These are phyloP conservation scores for Epizoanthus illoricatus DNA, from an alignment of 92 coral and sea anemone species.

Conservation along the genomic window DNA sequence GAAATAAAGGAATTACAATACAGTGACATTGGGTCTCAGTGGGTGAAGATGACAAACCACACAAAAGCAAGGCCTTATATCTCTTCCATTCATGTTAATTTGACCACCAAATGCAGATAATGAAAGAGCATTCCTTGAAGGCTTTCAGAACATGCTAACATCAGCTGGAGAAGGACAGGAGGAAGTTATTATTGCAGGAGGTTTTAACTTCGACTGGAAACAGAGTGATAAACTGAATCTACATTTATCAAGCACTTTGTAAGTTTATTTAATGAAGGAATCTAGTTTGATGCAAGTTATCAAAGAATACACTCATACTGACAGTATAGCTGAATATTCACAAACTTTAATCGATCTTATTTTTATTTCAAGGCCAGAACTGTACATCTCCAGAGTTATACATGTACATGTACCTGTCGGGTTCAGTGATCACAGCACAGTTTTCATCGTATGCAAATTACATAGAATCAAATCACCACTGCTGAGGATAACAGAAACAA, in stretches of 20 bases:
- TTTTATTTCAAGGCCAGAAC: conserved; percentile 23
- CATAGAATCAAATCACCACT: no score
- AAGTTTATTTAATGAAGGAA: conserved; percentile 18
- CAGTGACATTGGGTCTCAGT: conserved; percentile 40
- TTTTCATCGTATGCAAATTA: conserved; percentile 40
- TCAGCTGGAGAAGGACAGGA: conserved; percentile 16
- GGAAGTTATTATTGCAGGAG: conserved; percentile 21
- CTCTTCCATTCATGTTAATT: conserved; percentile 48
- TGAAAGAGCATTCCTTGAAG: conserved; percentile 30
- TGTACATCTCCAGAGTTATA: conserved; percentile 33
- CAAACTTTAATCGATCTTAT: conserved; percentile 22
- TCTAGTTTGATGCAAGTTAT: conserved; percentile 10
- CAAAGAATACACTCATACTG: conserved; percentile 22
- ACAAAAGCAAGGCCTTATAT: conserved; percentile 45
- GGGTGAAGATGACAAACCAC: conserved; percentile 50
- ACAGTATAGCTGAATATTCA: conserved; percentile 39
- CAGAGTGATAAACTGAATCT: conserved; percentile 29
- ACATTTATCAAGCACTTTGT: conserved; percentile 30
- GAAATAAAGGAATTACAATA: background rate
- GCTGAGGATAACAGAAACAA: conserved; percentile 19
- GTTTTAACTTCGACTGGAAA: conserved; percentile 39
- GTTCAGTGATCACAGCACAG: conserved; percentile 51
- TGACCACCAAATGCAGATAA: conserved; percentile 51
- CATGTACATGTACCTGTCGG: conserved; percentile 39
- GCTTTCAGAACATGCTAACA: conserved; percentile 35